phyloP scores from a whole-genome alignment of 2,113 vertebrate genomes.

The Euleptes europaea region DNA sequence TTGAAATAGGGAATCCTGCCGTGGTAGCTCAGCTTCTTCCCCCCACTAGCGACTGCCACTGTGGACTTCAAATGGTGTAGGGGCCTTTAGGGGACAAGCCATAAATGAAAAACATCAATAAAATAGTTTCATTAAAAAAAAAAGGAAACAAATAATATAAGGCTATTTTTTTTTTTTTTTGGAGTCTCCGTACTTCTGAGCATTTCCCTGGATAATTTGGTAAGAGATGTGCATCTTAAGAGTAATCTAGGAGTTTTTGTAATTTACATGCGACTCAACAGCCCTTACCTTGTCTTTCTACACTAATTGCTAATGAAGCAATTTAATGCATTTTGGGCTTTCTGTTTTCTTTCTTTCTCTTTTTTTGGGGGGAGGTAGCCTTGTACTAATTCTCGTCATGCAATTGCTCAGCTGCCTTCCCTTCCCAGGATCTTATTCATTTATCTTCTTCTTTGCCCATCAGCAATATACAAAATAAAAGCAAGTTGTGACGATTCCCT shows the following conservation, averaged over 20 bases:
- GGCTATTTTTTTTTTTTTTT: constrained; percentile 1
- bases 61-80: constrained; percentile 67
- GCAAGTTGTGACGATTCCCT: background rate
- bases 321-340: constrained; percentile 31
- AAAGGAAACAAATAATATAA: constrained; percentile 45
- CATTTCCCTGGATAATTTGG: constrained; percentile 60
- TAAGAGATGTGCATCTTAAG: constrained; percentile 15
- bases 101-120: constrained; percentile 54
- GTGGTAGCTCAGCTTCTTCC: constrained; percentile 72
- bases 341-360: background rate
- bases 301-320: constrained; percentile 41
- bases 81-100: constrained; percentile 69
- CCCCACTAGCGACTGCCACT: constrained; percentile 62
- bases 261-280: background rate
- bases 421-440: constrained; percentile 40
- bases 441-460: background rate
- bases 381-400: constrained; percentile 2
- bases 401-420: constrained; percentile 14
- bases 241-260: constrained; percentile 2
- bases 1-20: constrained; percentile 81
- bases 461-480: constrained; percentile 31
- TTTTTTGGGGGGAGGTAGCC: constrained; percentile 9
- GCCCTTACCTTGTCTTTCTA: constrained; percentile 21
- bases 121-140: constrained; percentile 47
- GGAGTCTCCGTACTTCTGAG: constrained; percentile 48